A percentile compares a stretch with the other conserved stretches of the same genome.
Conservation (phyloP, 2,797 vertebrate genomes). For the Cyprinella venusta region DNA sequence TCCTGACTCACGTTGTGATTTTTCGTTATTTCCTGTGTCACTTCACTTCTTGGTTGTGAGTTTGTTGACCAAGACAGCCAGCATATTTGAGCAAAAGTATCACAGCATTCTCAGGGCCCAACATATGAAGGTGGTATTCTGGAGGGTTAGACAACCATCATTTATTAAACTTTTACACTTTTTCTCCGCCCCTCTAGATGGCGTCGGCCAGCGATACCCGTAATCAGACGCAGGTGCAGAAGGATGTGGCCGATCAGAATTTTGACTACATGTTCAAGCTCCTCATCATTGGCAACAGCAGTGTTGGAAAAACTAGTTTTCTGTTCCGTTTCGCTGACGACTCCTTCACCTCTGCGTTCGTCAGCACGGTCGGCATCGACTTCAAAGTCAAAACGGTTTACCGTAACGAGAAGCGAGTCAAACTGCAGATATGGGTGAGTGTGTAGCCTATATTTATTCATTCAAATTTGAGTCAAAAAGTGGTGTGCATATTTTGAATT, state of each 20-base stretch:
- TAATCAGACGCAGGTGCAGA: constrained; percentile 70
- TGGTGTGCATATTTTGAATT: not conserved
- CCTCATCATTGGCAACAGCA: constrained; percentile 91
- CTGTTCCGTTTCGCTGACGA: constrained; percentile 90
- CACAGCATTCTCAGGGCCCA: not conserved
- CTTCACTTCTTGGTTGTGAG: not conserved
- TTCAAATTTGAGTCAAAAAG: not conserved
- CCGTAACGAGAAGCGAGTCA: constrained; percentile 88
- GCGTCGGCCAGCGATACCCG: constrained; percentile 78
- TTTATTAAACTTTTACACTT: not conserved
- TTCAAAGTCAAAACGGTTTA: constrained; percentile 94
- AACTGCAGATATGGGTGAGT: constrained; percentile 91
- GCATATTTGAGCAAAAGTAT: constrained; percentile 45
- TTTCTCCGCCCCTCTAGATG: constrained; percentile 72
- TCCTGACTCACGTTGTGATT: too few relatives aligned
- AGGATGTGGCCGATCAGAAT: constrained; percentile 88
- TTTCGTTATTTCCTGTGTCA: too few relatives aligned
- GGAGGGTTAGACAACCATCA: not conserved
- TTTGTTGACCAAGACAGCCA: not conserved
- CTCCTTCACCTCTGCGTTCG: constrained; percentile 90
- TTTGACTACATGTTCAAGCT: constrained; percentile 96
- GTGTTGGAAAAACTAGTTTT: constrained; percentile 92
- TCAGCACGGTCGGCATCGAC: constrained; percentile 93
- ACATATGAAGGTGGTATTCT: not conserved
- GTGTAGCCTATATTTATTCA: not conserved